A percentile compares a stretch with the other conserved stretches of the same genome.
phyloP scores from a whole-genome alignment of 1,140 invertebrate species.

The Lethocerus indicus region DNA sequence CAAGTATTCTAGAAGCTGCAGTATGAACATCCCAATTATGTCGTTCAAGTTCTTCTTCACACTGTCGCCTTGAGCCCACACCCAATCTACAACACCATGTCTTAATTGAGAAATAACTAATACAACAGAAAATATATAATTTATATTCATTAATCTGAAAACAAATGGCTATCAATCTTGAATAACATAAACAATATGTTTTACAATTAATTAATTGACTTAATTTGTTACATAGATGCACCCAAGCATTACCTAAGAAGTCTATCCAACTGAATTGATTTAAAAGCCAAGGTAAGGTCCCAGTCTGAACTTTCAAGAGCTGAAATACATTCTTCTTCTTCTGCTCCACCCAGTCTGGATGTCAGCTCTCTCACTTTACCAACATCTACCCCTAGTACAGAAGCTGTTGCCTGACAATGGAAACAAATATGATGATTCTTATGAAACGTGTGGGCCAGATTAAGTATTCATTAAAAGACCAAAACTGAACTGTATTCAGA shows the following conservation, averaged over 20 bases:
- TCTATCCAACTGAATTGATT: slow-evolving; percentile 54
- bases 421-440: neutral
- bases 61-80: slow-evolving; percentile 48
- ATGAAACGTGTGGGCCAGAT: no score
- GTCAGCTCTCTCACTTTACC: slow-evolving; percentile 12
- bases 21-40: slow-evolving; percentile 65
- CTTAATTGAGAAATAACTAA: neutral
- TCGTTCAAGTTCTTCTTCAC: slow-evolving; percentile 50
- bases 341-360: slow-evolving; percentile 2
- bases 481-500: neutral
- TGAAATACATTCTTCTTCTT: slow-evolving; percentile 33
- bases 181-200: neutral
- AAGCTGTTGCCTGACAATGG: neutral
- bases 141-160: neutral
- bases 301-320: slow-evolving; percentile 48
- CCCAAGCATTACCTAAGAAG: slow-evolving; percentile 33
- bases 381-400: neutral
- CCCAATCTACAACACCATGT: slow-evolving; percentile 37
- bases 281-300: slow-evolving; percentile 45
- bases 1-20: slow-evolving; percentile 62
- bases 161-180: neutral
- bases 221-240: neutral
- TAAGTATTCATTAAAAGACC: no score
- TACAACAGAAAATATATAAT: neutral
- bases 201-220: neutral